Evolutionary conservation across 2,113 vertebrate genomes (phyloP), one percentile per base, ranked within the genome.

Genomic region (Pagrus major): DNA sequence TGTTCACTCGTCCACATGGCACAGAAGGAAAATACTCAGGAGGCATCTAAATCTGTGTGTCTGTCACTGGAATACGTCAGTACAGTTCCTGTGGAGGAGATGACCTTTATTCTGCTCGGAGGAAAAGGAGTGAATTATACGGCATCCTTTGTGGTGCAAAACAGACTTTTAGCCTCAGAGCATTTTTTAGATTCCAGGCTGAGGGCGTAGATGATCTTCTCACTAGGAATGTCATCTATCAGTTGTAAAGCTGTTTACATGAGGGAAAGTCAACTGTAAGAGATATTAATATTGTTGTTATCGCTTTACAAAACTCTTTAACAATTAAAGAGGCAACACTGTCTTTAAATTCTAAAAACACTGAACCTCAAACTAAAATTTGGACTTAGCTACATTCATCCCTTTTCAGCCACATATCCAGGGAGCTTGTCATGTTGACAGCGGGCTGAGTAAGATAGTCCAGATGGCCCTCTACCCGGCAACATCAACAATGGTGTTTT

Each of bases 71-170:
- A 37, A 31, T 31, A 84, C 77, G 81, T 82, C 86, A 78, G 68
- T 4, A 46, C 44, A 42, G 33, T 92, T 93, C 89, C 88, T 82
- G 68, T 80, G 21, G 64, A 81, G 77, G 2, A 5, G 61, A 20
- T 64, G 72, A 81, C 73, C 87, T 88, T 84, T 84, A 81, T 88
- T 84, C 65, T 83, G 56, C 44, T 47, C 33, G 27, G 77, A 84
- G 87, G 87, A 89, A 80, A 78, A 65, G 56, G 56, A 67, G 49
- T 27, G 42, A 89, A 52, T 79, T 82, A 69, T 25, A 20, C 21
- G 31, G 59, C 77, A 76, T 89, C 76, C 87, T 89, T 65, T 71
- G 42, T 75, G 47, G 16, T 5, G 60, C 71, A 86, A n/a, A 83
- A 82, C 66, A 78, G 8, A 44, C 42, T 41, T 61, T 55, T 52